Evolutionary conservation across 2,113 vertebrate species (phyloP), one percentile per base, ranked within the genome.

Genomic region (Pipra filicauda): DNA sequence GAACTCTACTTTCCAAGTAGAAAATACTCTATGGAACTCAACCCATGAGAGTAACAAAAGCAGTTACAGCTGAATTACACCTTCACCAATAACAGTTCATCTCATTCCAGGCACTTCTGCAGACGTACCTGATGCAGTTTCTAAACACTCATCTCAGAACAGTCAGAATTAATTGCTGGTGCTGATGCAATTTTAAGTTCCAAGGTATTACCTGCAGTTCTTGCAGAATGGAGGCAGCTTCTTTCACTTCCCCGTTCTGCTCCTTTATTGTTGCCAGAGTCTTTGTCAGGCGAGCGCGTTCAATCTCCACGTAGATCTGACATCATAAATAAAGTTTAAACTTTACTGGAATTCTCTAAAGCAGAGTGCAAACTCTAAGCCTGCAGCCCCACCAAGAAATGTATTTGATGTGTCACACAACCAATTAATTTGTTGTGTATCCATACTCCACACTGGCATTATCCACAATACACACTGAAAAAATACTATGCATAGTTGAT

Each of bases 241-340:
- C 99, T 94, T 99, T 99, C 82, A 99, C 98, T 1, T 99, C 99
- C 16, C 99, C 99, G 2, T 93, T 99, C 97, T 99, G 98, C 22
- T 99, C 99, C 96, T 99, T 99, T 96, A 99, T 99, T 33, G 95
- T 98, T 14, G 99, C 99, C 79, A 99, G 97, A 3, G 98, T 99
- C 95, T 99, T 99, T 22, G 99, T 99, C 84, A 99, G 97, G 59
- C 99, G 98, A 57, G 99, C 99, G 16, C 99, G 99, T 86, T 99
- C 99, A 12, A 99, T 99, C 97, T 99, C 99, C 71, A 99, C 99
- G 30, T 99, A 99, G 52, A 99, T 99, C 99, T 99, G 96, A 46
- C 96, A 91, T n/a, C 55, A 83, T 52, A 39, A 78, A 57, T 2
- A 57, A 37, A 64, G 62, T 41, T 86, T 26, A 28, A 86, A 59